These are phyloP conservation scores for Cephus runcator DNA, from an alignment of 2,888 invertebrate species.

Conservation along the genomic window DNA sequence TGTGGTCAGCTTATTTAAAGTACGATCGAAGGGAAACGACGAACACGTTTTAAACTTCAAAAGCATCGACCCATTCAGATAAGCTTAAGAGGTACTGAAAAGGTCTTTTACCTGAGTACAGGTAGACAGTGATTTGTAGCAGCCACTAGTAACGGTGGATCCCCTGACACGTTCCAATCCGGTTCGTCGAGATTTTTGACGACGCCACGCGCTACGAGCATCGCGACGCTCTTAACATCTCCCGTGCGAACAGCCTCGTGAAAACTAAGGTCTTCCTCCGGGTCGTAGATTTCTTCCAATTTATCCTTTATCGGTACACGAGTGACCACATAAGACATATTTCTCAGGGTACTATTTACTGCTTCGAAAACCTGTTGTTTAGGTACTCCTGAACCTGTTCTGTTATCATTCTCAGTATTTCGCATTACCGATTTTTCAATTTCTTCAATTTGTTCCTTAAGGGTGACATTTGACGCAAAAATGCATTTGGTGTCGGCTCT, in stretches of 20 bases:
- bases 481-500: not conserved
- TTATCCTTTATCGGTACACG: not conserved
- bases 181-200: conserved; percentile 56
- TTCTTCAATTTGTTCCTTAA: not conserved
- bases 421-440: not conserved
- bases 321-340: not conserved
- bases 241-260: conserved; percentile 52
- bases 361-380: not conserved
- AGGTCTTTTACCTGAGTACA: conserved; percentile 49
- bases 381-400: not conserved
- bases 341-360: not conserved
- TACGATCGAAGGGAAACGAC: not conserved
- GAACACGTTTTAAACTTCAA: not conserved
- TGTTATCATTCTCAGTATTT: not conserved
- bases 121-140: conserved; percentile 54
- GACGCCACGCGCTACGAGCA: conserved; percentile 41
- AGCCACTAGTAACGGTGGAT: conserved; percentile 60
- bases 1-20: not conserved
- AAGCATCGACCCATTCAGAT: not conserved
- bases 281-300: not conserved
- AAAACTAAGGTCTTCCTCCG: conserved; percentile 33
- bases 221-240: conserved; percentile 43
- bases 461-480: not conserved
- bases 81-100: not conserved
- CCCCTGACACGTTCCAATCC: conserved; percentile 60